These are phyloP conservation scores for Spermophilus dauricus DNA, from an alignment of 2,113 vertebrate species.

Conservation along the genomic window DNA sequence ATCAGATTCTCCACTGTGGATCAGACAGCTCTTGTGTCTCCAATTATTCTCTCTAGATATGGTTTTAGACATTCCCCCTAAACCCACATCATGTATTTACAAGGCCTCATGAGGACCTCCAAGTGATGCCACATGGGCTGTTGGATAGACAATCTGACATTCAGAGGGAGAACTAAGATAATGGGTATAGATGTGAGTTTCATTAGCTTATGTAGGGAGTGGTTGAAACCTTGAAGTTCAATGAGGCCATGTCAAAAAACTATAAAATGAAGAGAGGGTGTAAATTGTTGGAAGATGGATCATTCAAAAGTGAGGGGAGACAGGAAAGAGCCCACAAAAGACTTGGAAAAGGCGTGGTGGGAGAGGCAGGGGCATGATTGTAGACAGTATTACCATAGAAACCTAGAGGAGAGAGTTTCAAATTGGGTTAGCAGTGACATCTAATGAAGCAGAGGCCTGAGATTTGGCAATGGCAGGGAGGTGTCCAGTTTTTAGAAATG, in stretches of 20 bases:
- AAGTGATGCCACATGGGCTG: not conserved
- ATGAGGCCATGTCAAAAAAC: not conserved
- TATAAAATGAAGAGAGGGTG: not conserved
- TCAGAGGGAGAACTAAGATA: not conserved
- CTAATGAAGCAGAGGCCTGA: not conserved
- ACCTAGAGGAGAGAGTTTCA: not conserved
- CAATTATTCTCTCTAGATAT: not conserved
- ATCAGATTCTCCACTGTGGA: not conserved
- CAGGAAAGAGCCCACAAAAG: not conserved
- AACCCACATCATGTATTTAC: not conserved
- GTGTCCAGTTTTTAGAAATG: not conserved
- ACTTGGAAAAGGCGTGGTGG: not conserved
- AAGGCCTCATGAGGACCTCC: not conserved
- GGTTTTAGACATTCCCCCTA: not conserved
- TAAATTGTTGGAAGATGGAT: not conserved
- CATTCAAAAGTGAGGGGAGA: not conserved
- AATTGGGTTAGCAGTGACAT: not conserved
- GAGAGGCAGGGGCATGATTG: not conserved
- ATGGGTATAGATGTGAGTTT: not conserved
- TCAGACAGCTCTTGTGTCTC: not conserved
- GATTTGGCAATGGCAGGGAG: not conserved
- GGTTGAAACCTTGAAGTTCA: not conserved
- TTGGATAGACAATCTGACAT: not conserved
- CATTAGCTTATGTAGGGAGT: not conserved
- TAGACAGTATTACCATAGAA: not conserved